Conservation (phyloP, 2,113 vertebrate genomes). For the Noturus placidus region DNA sequence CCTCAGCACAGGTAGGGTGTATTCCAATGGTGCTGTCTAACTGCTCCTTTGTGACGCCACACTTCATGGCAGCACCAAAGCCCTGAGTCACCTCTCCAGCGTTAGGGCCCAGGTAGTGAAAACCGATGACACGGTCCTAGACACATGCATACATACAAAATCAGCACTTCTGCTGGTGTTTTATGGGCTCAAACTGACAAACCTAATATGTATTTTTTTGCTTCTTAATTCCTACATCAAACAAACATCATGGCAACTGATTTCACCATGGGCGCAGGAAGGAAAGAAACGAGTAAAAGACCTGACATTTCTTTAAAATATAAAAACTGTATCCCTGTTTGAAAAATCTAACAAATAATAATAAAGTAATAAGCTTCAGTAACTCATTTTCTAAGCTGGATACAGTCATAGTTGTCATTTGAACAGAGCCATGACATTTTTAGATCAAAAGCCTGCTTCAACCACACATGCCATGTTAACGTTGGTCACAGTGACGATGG, state of each 20-base stretch:
- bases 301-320: not conserved
- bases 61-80: conserved; percentile 91
- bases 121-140: conserved; percentile 88
- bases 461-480: not conserved
- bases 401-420: not conserved
- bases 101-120: conserved; percentile 92
- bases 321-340: too few relatives aligned
- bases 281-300: not conserved
- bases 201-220: not conserved
- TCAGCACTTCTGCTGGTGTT: not conserved
- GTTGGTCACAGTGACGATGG: too few relatives aligned
- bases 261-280: not conserved
- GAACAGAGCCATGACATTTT: not conserved
- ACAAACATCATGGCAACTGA: not conserved
- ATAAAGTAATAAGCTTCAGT: not conserved
- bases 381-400: not conserved
- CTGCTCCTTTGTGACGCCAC: conserved; percentile 86
- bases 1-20: conserved; percentile 95
- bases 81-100: conserved; percentile 96
- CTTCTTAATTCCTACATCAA: not conserved
- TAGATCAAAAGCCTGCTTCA: too few relatives aligned
- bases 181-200: not conserved
- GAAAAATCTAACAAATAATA: not conserved
- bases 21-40: conserved; percentile 91
- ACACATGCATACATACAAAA: not conserved